Percentiles rank a stretch among this genome's conserved stretches.
Evolutionary conservation across 2,113 vertebrate genomes (phyloP).

Genomic region (Rhizomys pruinosus): DNA sequence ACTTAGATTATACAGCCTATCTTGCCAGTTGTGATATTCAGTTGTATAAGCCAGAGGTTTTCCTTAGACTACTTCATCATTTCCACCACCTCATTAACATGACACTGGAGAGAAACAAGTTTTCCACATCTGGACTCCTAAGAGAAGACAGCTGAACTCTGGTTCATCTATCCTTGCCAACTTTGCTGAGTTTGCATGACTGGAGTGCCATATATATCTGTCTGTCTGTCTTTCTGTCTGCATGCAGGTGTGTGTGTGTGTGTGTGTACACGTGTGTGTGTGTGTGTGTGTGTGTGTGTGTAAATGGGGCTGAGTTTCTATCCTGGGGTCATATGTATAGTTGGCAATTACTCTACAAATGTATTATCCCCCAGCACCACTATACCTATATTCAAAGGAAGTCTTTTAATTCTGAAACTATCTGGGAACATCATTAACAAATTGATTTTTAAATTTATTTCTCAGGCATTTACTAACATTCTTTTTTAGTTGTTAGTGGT

Average conservation of each 20-base stretch:
- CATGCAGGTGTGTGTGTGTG: too few relatives aligned
- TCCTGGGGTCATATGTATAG: not conserved
- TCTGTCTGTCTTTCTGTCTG: not conserved
- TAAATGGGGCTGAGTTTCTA: not conserved
- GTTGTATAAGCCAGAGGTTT: not conserved
- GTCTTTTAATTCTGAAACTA: constrained; percentile 26
- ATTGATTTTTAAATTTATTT: constrained; percentile 26
- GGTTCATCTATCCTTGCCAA: constrained; percentile 4
- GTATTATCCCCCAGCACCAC: not conserved
- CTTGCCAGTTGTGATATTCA: constrained; percentile 19
- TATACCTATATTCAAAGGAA: constrained; percentile 21
- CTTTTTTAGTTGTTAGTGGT: not conserved
- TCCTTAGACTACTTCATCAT: not conserved
- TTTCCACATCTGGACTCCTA: constrained; percentile 5
- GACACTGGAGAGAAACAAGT: constrained; percentile 35
- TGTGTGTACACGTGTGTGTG: not conserved
- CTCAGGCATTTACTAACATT: not conserved
- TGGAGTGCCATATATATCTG: not conserved
- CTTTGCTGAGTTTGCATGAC: not conserved
- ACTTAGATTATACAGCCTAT: not conserved
- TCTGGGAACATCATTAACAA: not conserved
- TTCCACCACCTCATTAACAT: constrained; percentile 51
- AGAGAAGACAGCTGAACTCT: not conserved
- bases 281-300: not conserved
- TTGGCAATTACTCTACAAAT: not conserved